These are phyloP conservation scores for Anorthoa munda DNA, from an alignment of 2,888 invertebrate species.

Conservation along the genomic window DNA sequence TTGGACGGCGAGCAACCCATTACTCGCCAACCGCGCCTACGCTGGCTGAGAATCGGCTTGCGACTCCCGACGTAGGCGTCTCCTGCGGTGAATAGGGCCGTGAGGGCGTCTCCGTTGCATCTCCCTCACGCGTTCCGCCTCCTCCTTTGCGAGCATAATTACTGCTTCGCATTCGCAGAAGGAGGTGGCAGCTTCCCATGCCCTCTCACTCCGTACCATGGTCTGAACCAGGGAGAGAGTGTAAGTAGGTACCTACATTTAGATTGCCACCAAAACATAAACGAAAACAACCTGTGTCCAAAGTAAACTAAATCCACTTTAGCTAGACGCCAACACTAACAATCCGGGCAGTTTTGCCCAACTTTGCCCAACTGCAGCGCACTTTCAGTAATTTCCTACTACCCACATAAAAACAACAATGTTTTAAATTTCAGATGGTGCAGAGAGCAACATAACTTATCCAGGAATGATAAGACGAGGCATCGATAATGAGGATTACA, in stretches of 20 bases:
- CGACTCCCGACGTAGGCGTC: no score
- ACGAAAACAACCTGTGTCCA: constrained; percentile 7
- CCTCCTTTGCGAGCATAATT: no score
- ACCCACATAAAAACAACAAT: constrained; percentile 22
- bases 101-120: no score
- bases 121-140: no score
- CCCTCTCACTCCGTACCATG: no score
- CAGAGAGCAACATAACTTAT: constrained; percentile 85
- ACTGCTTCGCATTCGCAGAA: no score
- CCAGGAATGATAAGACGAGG: constrained; percentile 78
- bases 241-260: not conserved
- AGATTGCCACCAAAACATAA: constrained; percentile 14
- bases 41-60: no score
- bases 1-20: no score
- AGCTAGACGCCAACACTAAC: constrained; percentile 35
- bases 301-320: constrained; percentile 33
- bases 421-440: constrained; percentile 79
- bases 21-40: no score
- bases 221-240: no score
- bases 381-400: constrained; percentile 24
- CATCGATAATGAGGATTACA: constrained; percentile 84
- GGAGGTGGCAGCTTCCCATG: no score
- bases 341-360: constrained; percentile 51
- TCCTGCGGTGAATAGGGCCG: no score
- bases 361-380: constrained; percentile 55